Evolutionary conservation across 1,140 invertebrate species (phyloP).

Genomic region (Drosophila bocki): DNA sequence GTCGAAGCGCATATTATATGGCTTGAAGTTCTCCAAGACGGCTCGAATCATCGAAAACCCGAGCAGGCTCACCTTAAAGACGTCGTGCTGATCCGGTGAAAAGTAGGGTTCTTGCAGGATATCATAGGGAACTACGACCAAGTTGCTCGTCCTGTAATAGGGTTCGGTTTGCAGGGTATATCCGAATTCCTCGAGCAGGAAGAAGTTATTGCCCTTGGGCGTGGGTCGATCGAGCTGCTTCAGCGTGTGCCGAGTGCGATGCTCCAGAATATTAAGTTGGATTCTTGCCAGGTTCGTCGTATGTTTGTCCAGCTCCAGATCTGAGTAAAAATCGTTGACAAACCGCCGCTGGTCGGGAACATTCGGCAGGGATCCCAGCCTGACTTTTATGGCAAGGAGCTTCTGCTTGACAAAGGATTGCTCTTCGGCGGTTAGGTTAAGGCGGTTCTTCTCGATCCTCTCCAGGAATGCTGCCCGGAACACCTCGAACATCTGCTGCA

Average conservation of each 20-base stretch:
- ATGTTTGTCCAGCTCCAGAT: background rate
- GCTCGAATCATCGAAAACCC: background rate
- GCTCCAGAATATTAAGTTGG: background rate
- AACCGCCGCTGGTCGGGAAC: slow-evolving; percentile 2
- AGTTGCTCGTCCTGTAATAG: background rate
- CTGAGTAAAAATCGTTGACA: background rate
- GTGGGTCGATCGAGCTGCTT: background rate
- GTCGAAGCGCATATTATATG: background rate
- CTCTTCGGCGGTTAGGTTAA: background rate
- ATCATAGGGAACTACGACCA: slow-evolving; percentile 1
- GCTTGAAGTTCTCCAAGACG: background rate
- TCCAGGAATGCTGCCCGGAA: background rate
- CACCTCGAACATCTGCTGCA: slow-evolving; percentile 3
- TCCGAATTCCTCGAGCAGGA: background rate
- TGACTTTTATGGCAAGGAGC: background rate
- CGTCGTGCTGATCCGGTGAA: background rate
- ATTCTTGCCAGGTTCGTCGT: background rate
- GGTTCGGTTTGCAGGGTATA: too few relatives aligned
- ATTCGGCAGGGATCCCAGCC: slow-evolving; percentile 5
- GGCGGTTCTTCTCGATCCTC: background rate
- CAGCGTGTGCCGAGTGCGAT: background rate
- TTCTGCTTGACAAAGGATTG: background rate
- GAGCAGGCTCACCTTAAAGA: slow-evolving; percentile 7
- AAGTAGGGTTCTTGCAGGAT: slow-evolving; percentile 7
- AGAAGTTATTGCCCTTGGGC: background rate